A percentile compares a stretch with the other conserved stretches of the same genome.
Conservation (phyloP, 2,888 invertebrate species). For the Melanchra persicariae region DNA sequence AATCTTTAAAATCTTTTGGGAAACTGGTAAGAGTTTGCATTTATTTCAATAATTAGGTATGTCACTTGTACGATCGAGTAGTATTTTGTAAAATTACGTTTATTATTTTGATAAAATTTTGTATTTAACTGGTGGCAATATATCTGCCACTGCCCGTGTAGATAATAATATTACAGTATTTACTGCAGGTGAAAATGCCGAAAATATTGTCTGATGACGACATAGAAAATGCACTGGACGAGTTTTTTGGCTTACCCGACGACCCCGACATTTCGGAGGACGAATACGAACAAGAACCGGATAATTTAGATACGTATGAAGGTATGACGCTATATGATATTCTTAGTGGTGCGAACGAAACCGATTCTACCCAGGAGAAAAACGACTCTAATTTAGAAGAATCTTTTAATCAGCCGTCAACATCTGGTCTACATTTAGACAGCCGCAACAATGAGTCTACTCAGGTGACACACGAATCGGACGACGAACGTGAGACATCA, state of each 20-base stretch:
- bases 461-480: conserved; percentile 30
- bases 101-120: conserved; percentile 32
- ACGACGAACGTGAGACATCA: conserved; percentile 29
- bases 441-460: conserved; percentile 28
- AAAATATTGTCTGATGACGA: conserved; percentile 31
- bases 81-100: conserved; percentile 33
- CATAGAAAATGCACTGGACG: conserved; percentile 33
- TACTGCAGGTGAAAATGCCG: conserved; percentile 28
- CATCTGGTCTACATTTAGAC: conserved; percentile 35
- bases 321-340: conserved; percentile 31
- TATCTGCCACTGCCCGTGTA: conserved; percentile 31
- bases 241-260: conserved; percentile 36
- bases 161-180: conserved; percentile 32
- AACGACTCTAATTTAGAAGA: conserved; percentile 31
- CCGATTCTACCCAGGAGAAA: conserved; percentile 28
- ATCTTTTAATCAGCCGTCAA: conserved; percentile 33
- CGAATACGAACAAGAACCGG: conserved; percentile 35
- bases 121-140: conserved; percentile 28
- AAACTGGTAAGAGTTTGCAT: conserved; percentile 31
- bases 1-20: conserved; percentile 23
- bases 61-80: conserved; percentile 31
- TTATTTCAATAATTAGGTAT: conserved; percentile 31
- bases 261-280: conserved; percentile 35
- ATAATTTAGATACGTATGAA: conserved; percentile 31
- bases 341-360: conserved; percentile 29